A percentile compares a stretch with the other conserved stretches of the same genome.
Evolutionary conservation across 1,140 invertebrate genomes (phyloP).

Genomic region (Physella acuta): DNA sequence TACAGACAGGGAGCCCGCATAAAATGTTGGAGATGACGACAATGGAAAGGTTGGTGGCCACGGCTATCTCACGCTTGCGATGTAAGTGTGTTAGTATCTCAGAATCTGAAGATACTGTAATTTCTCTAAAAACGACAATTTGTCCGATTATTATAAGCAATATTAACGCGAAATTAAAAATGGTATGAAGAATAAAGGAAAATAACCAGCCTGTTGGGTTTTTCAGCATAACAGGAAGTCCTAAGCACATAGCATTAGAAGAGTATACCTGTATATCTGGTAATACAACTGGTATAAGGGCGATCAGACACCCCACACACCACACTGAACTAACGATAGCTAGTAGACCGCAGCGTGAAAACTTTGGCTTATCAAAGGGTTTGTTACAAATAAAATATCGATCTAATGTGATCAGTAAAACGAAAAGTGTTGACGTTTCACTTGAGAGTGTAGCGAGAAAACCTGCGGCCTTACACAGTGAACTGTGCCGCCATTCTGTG

Average conservation of each 20-base stretch:
- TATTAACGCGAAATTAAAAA: conserved; percentile 33
- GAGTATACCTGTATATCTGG: conserved; percentile 33
- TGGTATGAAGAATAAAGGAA: conserved; percentile 30
- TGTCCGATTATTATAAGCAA: conserved; percentile 33
- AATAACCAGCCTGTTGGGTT: conserved; percentile 32
- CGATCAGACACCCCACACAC: conserved; percentile 24
- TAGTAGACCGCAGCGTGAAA: conserved; percentile 21
- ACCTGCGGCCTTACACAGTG: too few species aligned
- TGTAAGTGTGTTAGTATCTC: too few species aligned
- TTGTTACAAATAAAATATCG: conserved; percentile 42
- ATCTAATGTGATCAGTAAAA: too few species aligned
- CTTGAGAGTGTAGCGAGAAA: conserved; percentile 41
- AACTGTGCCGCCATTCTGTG: too few species aligned
- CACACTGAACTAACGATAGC: conserved; percentile 24
- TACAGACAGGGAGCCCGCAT: too few species aligned
- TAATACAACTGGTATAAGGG: conserved; percentile 32
- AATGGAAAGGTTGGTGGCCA: too few species aligned
- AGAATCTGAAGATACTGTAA: too few species aligned
- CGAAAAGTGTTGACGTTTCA: conserved; percentile 42
- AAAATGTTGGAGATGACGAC: too few species aligned
- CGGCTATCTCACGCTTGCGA: too few species aligned
- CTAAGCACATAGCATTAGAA: conserved; percentile 35
- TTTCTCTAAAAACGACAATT: conserved; percentile 6
- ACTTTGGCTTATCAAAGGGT: conserved; percentile 33
- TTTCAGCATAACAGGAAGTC: conserved; percentile 33